Base-by-base conservation (phyloP, 2,113 vertebrate species). In the Phyllostomus discolor region DNA sequence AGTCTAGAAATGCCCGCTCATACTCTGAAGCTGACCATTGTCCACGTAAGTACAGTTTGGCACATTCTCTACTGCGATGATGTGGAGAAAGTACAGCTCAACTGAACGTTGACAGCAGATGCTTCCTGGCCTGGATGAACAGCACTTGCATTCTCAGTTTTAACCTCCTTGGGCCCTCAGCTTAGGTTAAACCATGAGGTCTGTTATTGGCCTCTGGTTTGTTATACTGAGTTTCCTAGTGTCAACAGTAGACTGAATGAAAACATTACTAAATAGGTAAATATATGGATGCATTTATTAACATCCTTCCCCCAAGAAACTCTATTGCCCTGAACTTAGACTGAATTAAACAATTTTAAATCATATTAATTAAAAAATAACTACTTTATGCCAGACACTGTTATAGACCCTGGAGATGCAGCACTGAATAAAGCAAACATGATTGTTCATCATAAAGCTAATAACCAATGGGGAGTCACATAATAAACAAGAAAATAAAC, bases 341-440 rank as follows among this genome's bases (percentile, higher is more conserved):
- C 31, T 38, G 90, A 83, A 83, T 66, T 94, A n/a, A 82, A 81
- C n/a, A 33, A 35, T 62, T 64, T 94, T 72, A 93, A 81, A 38
- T 52, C 59, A 83, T 75, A 81, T 35, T 88, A 76, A 80, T 76
- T 95, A n/a, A 70, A 67, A n/a, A 93, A 91, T 52, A 66, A 70
- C 94, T 67, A 48, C 35, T 95, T 73, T 89, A 26, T 62, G 46
- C 15, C 31, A 66, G 35, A 35, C 26, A 72, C 24, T 79, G 35
- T 70, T 81, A 64, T 3, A 87, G 69, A 41, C 4, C 5, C 66
- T 67, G 14, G 17, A 41, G 54, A 75, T 70, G 17, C 17, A 76
- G 26, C 5, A 81, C n/a, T 81, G 81, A 88, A 66, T 57, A 92
- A 94, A 62, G 48, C 15, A 90, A 38, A 81, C 9, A 64, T 31